phyloP scores from a whole-genome alignment of 2,113 vertebrate species.

The Turdus rufiventris region DNA sequence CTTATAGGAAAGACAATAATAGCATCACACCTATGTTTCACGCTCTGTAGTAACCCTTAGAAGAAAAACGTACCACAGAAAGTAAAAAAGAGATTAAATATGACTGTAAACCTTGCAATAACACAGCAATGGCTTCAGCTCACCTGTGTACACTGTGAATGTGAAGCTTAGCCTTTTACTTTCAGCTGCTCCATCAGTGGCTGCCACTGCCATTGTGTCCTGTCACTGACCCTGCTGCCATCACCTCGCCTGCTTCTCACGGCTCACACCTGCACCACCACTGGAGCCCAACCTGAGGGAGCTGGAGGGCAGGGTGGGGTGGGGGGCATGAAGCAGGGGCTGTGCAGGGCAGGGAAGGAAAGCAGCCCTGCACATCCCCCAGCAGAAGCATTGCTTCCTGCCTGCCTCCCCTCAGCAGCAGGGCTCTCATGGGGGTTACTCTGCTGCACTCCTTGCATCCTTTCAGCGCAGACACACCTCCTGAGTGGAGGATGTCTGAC shows the following conservation, averaged over 20 bases:
- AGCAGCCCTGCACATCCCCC: neutral
- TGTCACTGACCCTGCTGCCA: neutral
- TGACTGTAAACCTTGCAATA: neutral
- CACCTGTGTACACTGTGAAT: rapidly evolving
- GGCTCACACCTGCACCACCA: neutral
- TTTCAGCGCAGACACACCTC: neutral
- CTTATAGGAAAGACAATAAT: neutral
- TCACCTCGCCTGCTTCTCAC: rapidly evolving
- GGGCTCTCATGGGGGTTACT: rapidly evolving
- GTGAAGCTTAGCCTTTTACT: neutral
- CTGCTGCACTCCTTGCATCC: neutral
- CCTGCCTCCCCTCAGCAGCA: neutral
- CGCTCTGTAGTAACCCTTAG: neutral
- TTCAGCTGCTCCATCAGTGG: neutral
- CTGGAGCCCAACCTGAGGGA: rapidly evolving
- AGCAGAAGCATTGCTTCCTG: neutral
- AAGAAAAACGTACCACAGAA: neutral
- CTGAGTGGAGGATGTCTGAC: neutral
- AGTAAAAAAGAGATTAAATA: neutral
- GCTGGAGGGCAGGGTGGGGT: neutral
- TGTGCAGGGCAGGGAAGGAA: neutral
- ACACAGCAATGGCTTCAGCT: neutral
- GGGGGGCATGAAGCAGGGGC: neutral
- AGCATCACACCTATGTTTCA: neutral
- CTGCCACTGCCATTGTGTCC: neutral